Evolutionary conservation across 2,888 invertebrate genomes (phyloP).

Genomic region (Nomada fucata): DNA sequence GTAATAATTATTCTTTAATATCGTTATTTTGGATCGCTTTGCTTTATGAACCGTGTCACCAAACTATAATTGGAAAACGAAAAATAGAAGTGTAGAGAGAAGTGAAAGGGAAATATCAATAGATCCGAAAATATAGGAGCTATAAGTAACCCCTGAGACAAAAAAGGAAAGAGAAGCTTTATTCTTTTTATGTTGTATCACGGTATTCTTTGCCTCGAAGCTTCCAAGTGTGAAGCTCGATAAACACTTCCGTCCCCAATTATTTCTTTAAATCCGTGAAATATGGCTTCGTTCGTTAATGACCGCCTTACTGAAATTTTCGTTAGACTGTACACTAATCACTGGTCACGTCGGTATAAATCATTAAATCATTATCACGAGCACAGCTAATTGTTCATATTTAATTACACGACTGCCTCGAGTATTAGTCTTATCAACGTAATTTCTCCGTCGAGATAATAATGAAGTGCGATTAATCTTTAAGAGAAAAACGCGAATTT

Average conservation of each 20-base stretch:
- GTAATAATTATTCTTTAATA: too few relatives aligned
- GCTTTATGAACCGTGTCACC: neutral
- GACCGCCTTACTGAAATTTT: neutral
- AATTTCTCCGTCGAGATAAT: neutral
- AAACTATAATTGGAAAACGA: neutral
- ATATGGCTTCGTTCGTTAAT: constrained; percentile 2
- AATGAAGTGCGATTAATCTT: too few relatives aligned
- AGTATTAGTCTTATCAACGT: neutral
- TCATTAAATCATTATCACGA: neutral
- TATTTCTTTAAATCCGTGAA: neutral
- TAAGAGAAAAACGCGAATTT: too few relatives aligned
- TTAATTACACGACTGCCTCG: neutral
- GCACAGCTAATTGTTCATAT: neutral
- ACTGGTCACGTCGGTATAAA: neutral
- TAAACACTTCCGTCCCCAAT: constrained; percentile 23
- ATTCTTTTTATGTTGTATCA: neutral
- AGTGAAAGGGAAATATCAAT: neutral
- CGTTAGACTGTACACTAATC: neutral
- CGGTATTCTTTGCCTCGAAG: neutral
- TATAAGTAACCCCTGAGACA: neutral
- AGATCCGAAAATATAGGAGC: neutral
- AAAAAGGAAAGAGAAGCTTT: neutral
- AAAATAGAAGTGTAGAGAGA: neutral
- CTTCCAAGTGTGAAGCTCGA: constrained; percentile 23
- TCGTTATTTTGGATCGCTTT: neutral